A percentile compares a stretch with the other conserved stretches of the same genome.
Conservation (phyloP, 23 tunicate genomes). For the Ciona savignyi region DNA sequence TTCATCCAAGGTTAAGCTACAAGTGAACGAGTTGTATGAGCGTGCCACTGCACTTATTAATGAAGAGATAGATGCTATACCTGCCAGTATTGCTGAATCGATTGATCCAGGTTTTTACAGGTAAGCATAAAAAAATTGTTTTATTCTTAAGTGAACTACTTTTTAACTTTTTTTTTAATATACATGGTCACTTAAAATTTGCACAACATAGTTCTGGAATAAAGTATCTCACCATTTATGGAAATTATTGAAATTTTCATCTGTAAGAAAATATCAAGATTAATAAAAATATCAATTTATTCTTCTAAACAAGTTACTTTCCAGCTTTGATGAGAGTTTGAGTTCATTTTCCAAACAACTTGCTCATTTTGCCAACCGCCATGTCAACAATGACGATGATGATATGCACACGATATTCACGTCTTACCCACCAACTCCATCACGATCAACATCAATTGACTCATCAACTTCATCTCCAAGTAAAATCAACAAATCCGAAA, state of each 20-base stretch:
- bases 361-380: conserved; percentile 7
- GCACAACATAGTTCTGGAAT: no score
- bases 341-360: conserved; percentile 1
- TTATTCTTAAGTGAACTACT: not conserved
- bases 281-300: no score
- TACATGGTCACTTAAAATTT: no score
- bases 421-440: not conserved
- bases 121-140: no score
- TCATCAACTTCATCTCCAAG: not conserved
- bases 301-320: no score
- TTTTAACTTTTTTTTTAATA: not conserved
- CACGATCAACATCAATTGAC: not conserved
- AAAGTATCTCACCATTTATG: no score
- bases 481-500: not conserved
- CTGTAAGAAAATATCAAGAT: no score
- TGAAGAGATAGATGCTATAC: conserved; percentile 14
- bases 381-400: conserved; percentile 11
- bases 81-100: not conserved
- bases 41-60: conserved; percentile 53
- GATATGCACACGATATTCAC: not conserved
- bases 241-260: no score
- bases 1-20: conserved; percentile 44
- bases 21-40: conserved; percentile 45
- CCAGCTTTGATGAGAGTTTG: not conserved
- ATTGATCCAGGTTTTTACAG: not conserved